Evolutionary conservation across 35 echinoderm and acorn worm genomes (phyloP), one percentile per base, ranked within the genome.

Genomic region (Stichopus chloronotus): DNA sequence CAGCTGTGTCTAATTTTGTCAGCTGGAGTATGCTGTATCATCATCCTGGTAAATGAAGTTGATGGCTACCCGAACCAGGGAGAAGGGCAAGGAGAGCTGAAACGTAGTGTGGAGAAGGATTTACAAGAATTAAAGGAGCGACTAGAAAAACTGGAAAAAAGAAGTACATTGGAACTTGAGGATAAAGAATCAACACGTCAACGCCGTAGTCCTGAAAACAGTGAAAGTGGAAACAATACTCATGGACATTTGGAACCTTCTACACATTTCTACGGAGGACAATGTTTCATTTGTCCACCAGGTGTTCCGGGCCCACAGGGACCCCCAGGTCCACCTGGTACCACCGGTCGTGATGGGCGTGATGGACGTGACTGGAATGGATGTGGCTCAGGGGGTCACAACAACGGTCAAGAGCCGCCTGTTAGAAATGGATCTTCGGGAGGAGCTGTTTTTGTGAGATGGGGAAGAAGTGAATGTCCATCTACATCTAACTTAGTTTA

Each of bases 371-470:
- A 72, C 14, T 72, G 68, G 68, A 72, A 17, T 72, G 68, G 68
- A 72, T 72, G 68, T 72, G 68, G 6, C 6, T 72, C n/a, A n/a
- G n/a, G n/a, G n/a, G n/a, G n/a, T n/a, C n/a, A n/a, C n/a, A n/a
- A n/a, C n/a, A n/a, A n/a, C n/a, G n/a, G 53, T 5, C 12, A 4
- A 17, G 53, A 86, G 12, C 58, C 85, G 8, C 12, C 85, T 17
- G 11, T 25, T 14, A 68, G 8, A 68, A 19, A 57, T 61, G 57
- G 25, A 20, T 58, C 56, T 25, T 58, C 85, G 6, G 85, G 85
- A 6, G 85, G 85, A 60, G 57, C 85, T 76, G 72, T 91, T 56
- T 91, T 76, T 65, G 72, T 91, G 17, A 91, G 88, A 78, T 91
- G 88, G 88, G 88, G 88, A 57, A 30, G 88, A 57, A 12, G 68